A percentile compares a stretch with the other conserved stretches of the same genome.
Conservation (phyloP, 2,888 invertebrate species). For the Sphaerophoria taeniata region DNA sequence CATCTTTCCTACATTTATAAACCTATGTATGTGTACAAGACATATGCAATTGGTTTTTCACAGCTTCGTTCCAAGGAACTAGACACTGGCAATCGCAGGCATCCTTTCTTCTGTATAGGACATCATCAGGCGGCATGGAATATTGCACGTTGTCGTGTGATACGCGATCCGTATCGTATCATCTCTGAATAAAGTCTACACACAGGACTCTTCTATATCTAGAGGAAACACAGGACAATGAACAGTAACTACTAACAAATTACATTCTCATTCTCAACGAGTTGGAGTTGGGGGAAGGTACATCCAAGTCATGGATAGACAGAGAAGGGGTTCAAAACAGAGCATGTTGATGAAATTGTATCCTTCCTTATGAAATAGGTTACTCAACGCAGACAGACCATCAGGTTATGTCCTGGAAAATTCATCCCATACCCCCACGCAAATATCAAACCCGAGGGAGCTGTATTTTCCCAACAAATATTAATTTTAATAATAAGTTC, state of each 20-base stretch:
- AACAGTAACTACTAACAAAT: constrained; percentile 61
- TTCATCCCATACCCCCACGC: not conserved
- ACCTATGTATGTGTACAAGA: not conserved
- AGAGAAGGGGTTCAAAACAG: not conserved
- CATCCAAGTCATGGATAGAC: not conserved
- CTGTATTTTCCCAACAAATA: constrained; percentile 63
- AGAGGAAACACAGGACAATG: constrained; percentile 29
- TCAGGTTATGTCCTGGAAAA: constrained; percentile 24
- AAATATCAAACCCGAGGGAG: not conserved
- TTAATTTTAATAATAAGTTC: constrained; percentile 67
- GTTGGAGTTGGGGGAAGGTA: not conserved
- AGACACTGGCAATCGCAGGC: not conserved
- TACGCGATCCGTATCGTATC: constrained; percentile 52
- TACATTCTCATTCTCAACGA: constrained; percentile 17
- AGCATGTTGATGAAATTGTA: constrained; percentile 32
- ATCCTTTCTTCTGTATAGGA: constrained; percentile 9
- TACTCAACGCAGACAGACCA: constrained; percentile 27
- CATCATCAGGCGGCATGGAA: not conserved
- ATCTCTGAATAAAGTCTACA: not conserved
- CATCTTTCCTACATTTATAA: constrained; percentile 51
- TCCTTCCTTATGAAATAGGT: constrained; percentile 28
- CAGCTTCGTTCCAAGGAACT: constrained; percentile 9
- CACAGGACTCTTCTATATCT: constrained; percentile 19
- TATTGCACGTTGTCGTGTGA: constrained; percentile 47
- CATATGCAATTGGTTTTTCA: constrained; percentile 58